Conservation (phyloP, 2,797 vertebrate genomes). For the Sebastes itinus region DNA sequence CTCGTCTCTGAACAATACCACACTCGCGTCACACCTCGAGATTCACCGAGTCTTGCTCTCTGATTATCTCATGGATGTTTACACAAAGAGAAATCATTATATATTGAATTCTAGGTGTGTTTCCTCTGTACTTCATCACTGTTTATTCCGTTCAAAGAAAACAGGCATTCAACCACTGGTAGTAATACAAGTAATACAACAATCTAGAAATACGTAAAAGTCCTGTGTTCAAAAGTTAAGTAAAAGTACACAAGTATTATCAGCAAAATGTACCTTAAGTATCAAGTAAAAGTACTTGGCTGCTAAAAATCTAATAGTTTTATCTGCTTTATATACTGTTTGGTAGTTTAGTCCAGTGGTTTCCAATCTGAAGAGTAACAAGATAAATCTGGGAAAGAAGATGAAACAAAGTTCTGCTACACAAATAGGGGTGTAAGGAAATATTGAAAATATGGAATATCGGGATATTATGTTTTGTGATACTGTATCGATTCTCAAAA, state of each 20-base stretch:
- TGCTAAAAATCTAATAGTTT: no score
- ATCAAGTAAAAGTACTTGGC: background rate
- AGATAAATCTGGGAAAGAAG: background rate
- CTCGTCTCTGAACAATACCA: constrained; percentile 54
- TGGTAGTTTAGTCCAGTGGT: background rate
- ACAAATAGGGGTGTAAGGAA: background rate
- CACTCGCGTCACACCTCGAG: constrained; percentile 44
- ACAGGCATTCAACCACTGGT: background rate
- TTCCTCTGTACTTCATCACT: background rate
- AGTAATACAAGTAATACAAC: background rate
- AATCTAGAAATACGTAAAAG: background rate
- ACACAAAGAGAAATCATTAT: constrained; percentile 9
- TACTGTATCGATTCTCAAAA: no score
- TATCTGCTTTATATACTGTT: background rate
- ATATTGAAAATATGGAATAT: no score
- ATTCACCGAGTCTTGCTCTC: constrained; percentile 44
- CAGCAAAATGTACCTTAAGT: background rate
- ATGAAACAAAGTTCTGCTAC: background rate
- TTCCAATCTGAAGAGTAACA: background rate
- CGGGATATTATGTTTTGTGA: no score
- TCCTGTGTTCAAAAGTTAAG: background rate
- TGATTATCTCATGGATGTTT: constrained; percentile 34
- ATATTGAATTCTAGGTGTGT: constrained; percentile 8
- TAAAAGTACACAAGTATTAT: background rate
- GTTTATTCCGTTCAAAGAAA: background rate